phyloP scores from a whole-genome alignment of 2,113 vertebrate genomes.

The Neogale vison region DNA sequence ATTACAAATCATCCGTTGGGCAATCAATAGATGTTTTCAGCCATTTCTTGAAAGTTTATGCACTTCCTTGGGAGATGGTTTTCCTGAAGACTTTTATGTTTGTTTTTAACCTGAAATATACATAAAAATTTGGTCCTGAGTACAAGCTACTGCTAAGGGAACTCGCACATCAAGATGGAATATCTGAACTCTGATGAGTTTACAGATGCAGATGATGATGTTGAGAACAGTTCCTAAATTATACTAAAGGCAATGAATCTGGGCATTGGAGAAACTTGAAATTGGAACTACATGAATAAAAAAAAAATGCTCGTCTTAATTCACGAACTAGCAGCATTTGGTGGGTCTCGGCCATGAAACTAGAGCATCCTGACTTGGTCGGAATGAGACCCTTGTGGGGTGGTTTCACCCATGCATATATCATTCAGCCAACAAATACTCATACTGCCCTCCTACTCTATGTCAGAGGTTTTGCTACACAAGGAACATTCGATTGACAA shows the following conservation, averaged over 20 bases:
- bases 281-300: not conserved
- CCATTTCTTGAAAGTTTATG: slow-evolving; percentile 39
- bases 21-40: slow-evolving; percentile 56
- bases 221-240: not conserved
- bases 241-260: not conserved
- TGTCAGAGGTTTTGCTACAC: not conserved
- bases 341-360: not conserved
- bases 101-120: slow-evolving; percentile 48
- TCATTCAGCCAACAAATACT: not conserved
- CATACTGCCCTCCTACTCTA: accelerated
- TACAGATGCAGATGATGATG: not conserved
- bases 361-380: not conserved
- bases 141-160: not conserved
- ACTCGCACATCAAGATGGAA: not conserved
- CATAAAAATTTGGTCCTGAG: not conserved
- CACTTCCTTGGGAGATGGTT: slow-evolving; percentile 8
- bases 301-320: not conserved
- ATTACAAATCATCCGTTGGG: slow-evolving; percentile 55
- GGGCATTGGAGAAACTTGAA: not conserved
- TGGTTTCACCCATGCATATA: not conserved
- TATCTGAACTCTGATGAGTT: not conserved
- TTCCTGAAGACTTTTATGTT: slow-evolving; percentile 39
- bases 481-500: not conserved
- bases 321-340: not conserved
- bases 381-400: not conserved